These are phyloP conservation scores for Theocolax elegans DNA, from an alignment of 1,140 invertebrate genomes.

Conservation along the genomic window DNA sequence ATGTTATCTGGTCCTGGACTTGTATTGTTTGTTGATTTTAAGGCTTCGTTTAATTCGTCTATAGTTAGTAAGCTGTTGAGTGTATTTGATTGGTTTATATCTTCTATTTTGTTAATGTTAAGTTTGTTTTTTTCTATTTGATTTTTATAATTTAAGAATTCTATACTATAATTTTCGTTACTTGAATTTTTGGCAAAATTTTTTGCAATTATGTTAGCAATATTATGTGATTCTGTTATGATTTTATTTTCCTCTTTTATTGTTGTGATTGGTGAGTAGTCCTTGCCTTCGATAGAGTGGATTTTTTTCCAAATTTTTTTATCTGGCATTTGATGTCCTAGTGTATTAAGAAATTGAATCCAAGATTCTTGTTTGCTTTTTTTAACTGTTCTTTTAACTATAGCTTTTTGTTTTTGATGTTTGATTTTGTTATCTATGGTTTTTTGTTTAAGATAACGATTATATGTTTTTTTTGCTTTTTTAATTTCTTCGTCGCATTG, in stretches of 20 bases:
- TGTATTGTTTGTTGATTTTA: slow-evolving; percentile 16
- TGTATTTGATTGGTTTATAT: slow-evolving; percentile 1
- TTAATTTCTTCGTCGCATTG: slow-evolving; percentile 49
- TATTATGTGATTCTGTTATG: slow-evolving; percentile 37
- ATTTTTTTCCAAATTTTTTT: slow-evolving; percentile 43
- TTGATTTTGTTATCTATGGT: slow-evolving; percentile 46
- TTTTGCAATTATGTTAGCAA: slow-evolving; percentile 45
- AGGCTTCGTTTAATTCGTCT: slow-evolving; percentile 10
- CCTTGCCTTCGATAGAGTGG: slow-evolving; percentile 32
- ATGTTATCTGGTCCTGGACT: slow-evolving; percentile 46
- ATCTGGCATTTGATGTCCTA: slow-evolving; percentile 20
- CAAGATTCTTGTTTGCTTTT: slow-evolving; percentile 32
- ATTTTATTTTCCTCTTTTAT: neutral
- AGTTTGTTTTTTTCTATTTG: neutral
- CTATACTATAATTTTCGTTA: slow-evolving; percentile 43
- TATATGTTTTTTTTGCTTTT: slow-evolving; percentile 50
- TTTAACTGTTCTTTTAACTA: slow-evolving; percentile 37
- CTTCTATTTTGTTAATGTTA: no score
- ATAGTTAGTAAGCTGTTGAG: neutral
- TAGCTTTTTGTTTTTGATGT: slow-evolving; percentile 48
- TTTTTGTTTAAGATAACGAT: slow-evolving; percentile 48
- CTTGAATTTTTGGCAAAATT: slow-evolving; percentile 50
- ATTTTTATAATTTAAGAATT: slow-evolving; percentile 47
- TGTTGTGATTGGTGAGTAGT: neutral
- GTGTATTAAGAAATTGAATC: slow-evolving; percentile 27